Conservation (phyloP, 2,888 invertebrate species). For the Oxycera nigricornis region DNA sequence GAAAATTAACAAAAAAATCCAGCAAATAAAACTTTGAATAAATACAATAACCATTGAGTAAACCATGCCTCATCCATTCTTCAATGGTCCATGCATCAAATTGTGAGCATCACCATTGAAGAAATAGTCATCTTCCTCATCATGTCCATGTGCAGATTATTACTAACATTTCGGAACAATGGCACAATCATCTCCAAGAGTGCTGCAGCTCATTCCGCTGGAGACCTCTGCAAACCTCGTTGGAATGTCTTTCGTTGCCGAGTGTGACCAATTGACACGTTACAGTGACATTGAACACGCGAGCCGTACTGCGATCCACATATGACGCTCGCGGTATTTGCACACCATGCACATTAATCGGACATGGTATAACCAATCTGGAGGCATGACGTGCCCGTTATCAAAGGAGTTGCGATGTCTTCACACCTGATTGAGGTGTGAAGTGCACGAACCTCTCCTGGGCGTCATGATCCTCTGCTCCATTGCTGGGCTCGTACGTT, state of each 20-base stretch:
- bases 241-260: neutral
- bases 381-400: slow-evolving; percentile 17
- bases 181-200: no score
- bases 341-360: neutral
- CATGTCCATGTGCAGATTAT: no score
- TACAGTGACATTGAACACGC: slow-evolving; percentile 19
- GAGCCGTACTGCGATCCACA: neutral
- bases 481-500: neutral
- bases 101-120: no score
- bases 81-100: no score
- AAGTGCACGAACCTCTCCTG: neutral
- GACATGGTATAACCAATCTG: slow-evolving; percentile 1
- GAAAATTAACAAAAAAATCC: no score
- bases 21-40: no score
- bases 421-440: slow-evolving; percentile 19
- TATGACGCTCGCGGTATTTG: neutral
- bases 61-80: no score
- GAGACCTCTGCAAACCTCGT: neutral
- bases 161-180: no score
- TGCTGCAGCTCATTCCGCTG: no score
- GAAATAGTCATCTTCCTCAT: no score
- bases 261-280: slow-evolving; percentile 17
- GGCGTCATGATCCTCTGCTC: neutral
- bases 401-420: slow-evolving; percentile 5
- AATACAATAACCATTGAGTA: no score